Base-by-base conservation (phyloP, 2,113 vertebrate species). In the Dromaius novaehollandiae region DNA sequence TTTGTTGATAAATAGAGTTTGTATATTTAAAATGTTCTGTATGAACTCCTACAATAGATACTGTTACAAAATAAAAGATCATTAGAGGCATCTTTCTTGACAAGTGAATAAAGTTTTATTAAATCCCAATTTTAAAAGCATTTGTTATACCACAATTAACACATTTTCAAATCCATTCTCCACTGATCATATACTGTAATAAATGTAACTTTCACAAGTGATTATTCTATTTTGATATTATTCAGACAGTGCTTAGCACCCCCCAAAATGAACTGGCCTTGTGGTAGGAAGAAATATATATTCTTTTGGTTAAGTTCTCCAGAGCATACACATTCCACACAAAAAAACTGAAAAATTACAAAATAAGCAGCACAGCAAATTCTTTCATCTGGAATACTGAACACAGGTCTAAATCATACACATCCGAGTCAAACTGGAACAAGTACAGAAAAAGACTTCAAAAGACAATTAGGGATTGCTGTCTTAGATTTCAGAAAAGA, bases 81-180 rank as follows among this genome's bases (percentile, higher is more conserved):
- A 40, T 26, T 42, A 94, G 24, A 97, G 71, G 25, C 71, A 64
- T 74, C 36, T 86, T 82, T 69, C 46, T 94, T 93, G 89, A 81
- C 63, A 94, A 34, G 86, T 14, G 4, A 96, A 95, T 89, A 42
- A 88, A 89, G 34, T 93, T 97, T 97, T 97, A 97, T 97, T 97
- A 68, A 88, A 91, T 86, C n/a, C 26, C 85, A 95, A 86, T 79
- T 95, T 81, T 94, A 58, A 85, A 90, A 88, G 82, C 75, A 95
- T 93, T 93, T 66, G 6, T 90, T 64, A 86, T 56, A 90, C 13
- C 64, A 88, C 68, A 88, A 46, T 81, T 85, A 51, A 96, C 60
- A 64, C 38, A 38, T 68, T 74, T 91, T 86, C 34, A 90, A 66
- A 82, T 38, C 21, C 66, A 81, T 26, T 86, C 40, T 38, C 28